Conservation (phyloP, 2,113 vertebrate genomes). For the Jacana jacana region DNA sequence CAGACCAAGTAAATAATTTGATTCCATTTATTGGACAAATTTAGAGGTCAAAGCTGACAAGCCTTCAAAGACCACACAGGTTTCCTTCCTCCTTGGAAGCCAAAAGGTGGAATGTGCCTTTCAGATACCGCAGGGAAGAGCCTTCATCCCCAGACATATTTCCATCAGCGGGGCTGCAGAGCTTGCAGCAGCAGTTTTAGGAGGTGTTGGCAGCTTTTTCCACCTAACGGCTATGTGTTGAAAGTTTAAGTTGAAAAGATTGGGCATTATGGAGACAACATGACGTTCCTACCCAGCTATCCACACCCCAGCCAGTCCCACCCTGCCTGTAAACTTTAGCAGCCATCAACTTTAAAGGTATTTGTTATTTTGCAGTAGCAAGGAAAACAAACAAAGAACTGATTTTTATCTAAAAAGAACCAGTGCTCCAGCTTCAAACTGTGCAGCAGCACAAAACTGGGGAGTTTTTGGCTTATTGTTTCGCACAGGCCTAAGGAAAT, state of each 20-base stretch:
- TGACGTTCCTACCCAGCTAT: not conserved
- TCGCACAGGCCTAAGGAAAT: not conserved
- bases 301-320: not conserved
- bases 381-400: not conserved
- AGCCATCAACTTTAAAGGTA: not conserved
- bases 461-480: not conserved
- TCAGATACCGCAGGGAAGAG: not conserved
- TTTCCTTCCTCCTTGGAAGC: not conserved
- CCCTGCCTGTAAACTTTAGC: not conserved
- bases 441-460: not conserved
- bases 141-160: slow-evolving; percentile 2
- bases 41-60: slow-evolving; percentile 47
- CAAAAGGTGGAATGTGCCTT: not conserved
- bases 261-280: not conserved
- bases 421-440: not conserved
- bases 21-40: slow-evolving; percentile 45
- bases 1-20: slow-evolving; percentile 16
- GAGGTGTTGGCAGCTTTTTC: slow-evolving; percentile 15
- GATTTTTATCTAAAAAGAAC: not conserved
- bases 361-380: slow-evolving; percentile 19
- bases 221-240: not conserved
- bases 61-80: slow-evolving; percentile 55
- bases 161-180: slow-evolving; percentile 33
- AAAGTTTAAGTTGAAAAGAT: slow-evolving; percentile 5
- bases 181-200: not conserved